These are phyloP conservation scores for Oreohelix idahoensis DNA, from an alignment of 1,140 invertebrate genomes.

Conservation along the genomic window DNA sequence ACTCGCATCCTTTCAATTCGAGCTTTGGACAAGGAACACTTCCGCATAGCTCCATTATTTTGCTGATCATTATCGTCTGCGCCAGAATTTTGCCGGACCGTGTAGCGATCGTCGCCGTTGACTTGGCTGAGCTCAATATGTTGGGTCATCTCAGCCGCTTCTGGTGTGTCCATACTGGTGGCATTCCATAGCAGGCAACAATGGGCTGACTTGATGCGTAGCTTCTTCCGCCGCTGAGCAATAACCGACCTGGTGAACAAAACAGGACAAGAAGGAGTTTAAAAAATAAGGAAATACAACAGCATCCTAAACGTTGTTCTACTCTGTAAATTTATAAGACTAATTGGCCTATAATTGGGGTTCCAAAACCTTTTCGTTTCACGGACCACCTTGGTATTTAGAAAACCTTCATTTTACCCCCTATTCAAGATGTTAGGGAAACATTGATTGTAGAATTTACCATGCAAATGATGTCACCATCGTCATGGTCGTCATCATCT, in stretches of 20 bases:
- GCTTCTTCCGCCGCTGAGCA: constrained; percentile 46
- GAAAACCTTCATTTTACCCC: too few relatives aligned
- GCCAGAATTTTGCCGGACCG: constrained; percentile 8
- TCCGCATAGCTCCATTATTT: constrained; percentile 38
- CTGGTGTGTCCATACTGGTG: constrained; percentile 29
- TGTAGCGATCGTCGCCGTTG: constrained; percentile 44
- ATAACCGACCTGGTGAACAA: constrained; percentile 46
- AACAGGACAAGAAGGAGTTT: too few relatives aligned
- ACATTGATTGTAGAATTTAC: too few relatives aligned
- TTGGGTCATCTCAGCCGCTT: constrained; percentile 45
- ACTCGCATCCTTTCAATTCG: constrained; percentile 48
- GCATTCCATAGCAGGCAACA: constrained; percentile 48
- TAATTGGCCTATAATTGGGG: too few relatives aligned
- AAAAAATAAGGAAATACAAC: too few relatives aligned
- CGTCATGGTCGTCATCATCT: too few relatives aligned
- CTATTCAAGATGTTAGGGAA: too few relatives aligned
- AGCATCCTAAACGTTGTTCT: too few relatives aligned
- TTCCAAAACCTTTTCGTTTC: too few relatives aligned
- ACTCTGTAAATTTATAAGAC: too few relatives aligned
- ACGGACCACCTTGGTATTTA: too few relatives aligned
- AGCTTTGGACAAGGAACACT: constrained; percentile 39
- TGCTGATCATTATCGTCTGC: constrained; percentile 14
- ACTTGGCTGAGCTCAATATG: constrained; percentile 50
- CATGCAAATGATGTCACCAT: too few relatives aligned
- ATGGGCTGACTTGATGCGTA: constrained; percentile 46